Evolutionary conservation across 2,888 invertebrate species (phyloP).

Genomic region (Oscheius myriophilus): DNA sequence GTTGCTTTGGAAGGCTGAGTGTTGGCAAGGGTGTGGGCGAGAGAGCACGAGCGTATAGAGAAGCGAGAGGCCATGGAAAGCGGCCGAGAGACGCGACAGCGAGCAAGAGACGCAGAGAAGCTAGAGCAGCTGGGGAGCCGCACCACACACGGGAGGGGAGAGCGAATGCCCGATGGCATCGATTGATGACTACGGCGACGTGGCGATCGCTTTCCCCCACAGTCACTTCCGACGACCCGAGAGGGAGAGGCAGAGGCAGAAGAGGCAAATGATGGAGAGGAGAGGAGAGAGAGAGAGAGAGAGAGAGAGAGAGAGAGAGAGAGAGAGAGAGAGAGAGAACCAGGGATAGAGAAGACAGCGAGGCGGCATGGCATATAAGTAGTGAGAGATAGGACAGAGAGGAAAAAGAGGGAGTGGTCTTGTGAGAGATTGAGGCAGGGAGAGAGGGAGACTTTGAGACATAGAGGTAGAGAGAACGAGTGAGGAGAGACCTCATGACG

Average conservation of each 20-base stretch:
- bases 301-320: background rate
- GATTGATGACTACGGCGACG: slow-evolving; percentile 8
- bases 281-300: too few species aligned
- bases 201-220: too few species aligned
- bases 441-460: background rate
- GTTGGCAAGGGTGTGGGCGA: slow-evolving; percentile 6
- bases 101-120: slow-evolving; percentile 13
- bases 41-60: slow-evolving; percentile 8
- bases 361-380: too few species aligned
- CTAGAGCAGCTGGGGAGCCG: slow-evolving; percentile 27
- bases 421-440: too few species aligned
- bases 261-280: background rate
- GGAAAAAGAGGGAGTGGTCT: too few species aligned
- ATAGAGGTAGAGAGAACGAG: too few species aligned
- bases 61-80: background rate
- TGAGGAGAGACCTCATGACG: too few species aligned
- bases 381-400: too few species aligned
- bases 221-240: too few species aligned
- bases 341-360: too few species aligned
- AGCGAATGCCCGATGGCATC: slow-evolving; percentile 11
- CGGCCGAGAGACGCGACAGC: background rate
- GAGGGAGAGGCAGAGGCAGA: too few species aligned
- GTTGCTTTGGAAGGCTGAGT: background rate
- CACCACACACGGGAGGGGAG: slow-evolving; percentile 5
- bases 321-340: too few species aligned